Conservation (phyloP, 2,888 invertebrate genomes). For the Philereme transversata region DNA sequence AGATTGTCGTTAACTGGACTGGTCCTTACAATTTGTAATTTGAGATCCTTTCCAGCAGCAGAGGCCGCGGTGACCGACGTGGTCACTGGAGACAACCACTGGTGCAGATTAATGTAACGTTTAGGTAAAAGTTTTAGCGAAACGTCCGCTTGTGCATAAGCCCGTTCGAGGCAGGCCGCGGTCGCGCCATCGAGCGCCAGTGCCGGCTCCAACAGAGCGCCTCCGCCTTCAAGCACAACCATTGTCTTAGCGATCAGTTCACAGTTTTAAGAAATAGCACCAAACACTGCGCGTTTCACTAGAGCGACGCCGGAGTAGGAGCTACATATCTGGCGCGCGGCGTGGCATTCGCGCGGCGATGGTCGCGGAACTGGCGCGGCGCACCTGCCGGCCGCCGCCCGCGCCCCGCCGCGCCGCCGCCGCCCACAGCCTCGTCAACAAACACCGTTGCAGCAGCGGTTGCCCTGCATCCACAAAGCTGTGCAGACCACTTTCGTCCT, state of each 20-base stretch:
- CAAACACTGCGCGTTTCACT: slow-evolving; percentile 55
- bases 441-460: slow-evolving; percentile 78
- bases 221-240: slow-evolving; percentile 82
- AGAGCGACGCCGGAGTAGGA: slow-evolving; percentile 48
- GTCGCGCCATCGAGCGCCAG: slow-evolving; percentile 89
- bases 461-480: slow-evolving; percentile 69
- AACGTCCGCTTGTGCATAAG: slow-evolving; percentile 91
- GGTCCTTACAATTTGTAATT: slow-evolving; percentile 88
- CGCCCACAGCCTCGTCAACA: slow-evolving; percentile 74
- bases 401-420: slow-evolving; percentile 55
- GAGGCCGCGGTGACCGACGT: slow-evolving; percentile 75
- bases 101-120: slow-evolving; percentile 95
- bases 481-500: slow-evolving; percentile 66
- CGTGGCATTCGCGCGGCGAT: slow-evolving; percentile 69
- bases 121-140: slow-evolving; percentile 95
- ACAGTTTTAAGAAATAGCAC: slow-evolving; percentile 60
- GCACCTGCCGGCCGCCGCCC: slow-evolving; percentile 61
- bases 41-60: slow-evolving; percentile 89
- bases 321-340: slow-evolving; percentile 71
- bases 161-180: slow-evolving; percentile 88
- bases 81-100: slow-evolving; percentile 93
- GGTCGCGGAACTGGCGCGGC: slow-evolving; percentile 76
- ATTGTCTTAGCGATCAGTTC: slow-evolving; percentile 59
- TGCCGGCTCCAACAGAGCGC: slow-evolving; percentile 82
- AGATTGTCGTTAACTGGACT: slow-evolving; percentile 19